phyloP scores from a whole-genome alignment of 2,888 invertebrate species.

The Opisthograptis luteolata region DNA sequence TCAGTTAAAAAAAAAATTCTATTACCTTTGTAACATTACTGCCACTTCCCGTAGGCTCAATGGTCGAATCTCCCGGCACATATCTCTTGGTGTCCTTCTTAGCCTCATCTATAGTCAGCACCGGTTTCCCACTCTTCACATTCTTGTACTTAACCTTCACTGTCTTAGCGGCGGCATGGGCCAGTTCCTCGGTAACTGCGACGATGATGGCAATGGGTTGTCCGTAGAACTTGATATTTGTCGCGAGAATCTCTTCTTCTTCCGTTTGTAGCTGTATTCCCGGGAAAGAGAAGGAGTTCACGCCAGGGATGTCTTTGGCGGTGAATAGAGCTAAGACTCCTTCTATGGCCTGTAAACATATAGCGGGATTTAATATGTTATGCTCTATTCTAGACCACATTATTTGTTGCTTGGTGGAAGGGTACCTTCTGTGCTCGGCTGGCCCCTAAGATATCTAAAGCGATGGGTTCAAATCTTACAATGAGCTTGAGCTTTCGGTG shows the following conservation, averaged over 20 bases:
- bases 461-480: no score
- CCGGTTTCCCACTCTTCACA: constrained; percentile 53
- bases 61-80: constrained; percentile 44
- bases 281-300: constrained; percentile 80
- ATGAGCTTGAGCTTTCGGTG: no score
- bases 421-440: no score
- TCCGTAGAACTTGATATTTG: constrained; percentile 85
- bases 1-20: no score
- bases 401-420: no score
- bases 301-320: constrained; percentile 88
- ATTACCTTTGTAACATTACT: constrained; percentile 46
- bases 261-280: constrained; percentile 62
- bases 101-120: constrained; percentile 67
- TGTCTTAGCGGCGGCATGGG: constrained; percentile 81
- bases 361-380: neutral
- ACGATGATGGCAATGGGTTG: constrained; percentile 89
- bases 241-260: constrained; percentile 81
- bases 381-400: no score
- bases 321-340: constrained; percentile 87
- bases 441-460: no score
- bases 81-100: constrained; percentile 72
- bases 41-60: constrained; percentile 61
- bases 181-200: constrained; percentile 83
- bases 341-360: constrained; percentile 71
- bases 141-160: constrained; percentile 82